Percentiles rank a stretch among this genome's conserved stretches.
Evolutionary conservation across 1,140 invertebrate species (phyloP).

Genomic region (Proctacanthus coquilletti): DNA sequence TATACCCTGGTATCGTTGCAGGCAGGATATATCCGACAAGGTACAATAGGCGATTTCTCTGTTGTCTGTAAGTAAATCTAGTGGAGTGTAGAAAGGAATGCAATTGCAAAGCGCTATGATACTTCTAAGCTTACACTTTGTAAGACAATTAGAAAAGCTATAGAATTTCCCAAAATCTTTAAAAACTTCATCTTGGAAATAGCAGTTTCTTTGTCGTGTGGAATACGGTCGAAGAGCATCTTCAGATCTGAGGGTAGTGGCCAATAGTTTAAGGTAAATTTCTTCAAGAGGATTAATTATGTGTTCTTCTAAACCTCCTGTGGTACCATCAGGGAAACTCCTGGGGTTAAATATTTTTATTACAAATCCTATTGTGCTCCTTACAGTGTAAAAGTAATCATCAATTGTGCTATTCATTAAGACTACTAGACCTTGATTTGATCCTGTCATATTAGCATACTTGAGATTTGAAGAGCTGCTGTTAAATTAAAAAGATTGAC

Average conservation of each 20-base stretch:
- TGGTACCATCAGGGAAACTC: constrained; percentile 7
- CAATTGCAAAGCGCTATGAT: constrained; percentile 36
- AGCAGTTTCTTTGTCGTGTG: constrained; percentile 33
- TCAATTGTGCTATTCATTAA: constrained; percentile 30
- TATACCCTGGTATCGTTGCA: constrained; percentile 33
- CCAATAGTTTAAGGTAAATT: constrained; percentile 12
- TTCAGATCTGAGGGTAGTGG: constrained; percentile 13
- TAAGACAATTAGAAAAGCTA: constrained; percentile 40
- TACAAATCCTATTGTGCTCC: constrained; percentile 21
- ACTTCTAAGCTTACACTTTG: constrained; percentile 34
- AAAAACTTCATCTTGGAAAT: constrained; percentile 33
- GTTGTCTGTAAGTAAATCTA: background rate
- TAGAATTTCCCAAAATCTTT: constrained; percentile 28
- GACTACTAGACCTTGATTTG: constrained; percentile 28
- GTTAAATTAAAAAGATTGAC: too few species aligned
- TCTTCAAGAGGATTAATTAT: constrained; percentile 12
- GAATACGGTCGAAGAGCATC: constrained; percentile 9
- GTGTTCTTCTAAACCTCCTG: constrained; percentile 20
- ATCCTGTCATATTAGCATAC: constrained; percentile 12
- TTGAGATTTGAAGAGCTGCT: too few species aligned
- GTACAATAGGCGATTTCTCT: constrained; percentile 26
- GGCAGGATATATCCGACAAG: constrained; percentile 30
- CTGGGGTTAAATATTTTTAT: constrained; percentile 1
- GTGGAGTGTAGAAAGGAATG: constrained; percentile 32
- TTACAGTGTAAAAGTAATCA: constrained; percentile 35